These are phyloP conservation scores for Grammomys surdaster DNA, from an alignment of 2,113 vertebrate species.

Conservation along the genomic window DNA sequence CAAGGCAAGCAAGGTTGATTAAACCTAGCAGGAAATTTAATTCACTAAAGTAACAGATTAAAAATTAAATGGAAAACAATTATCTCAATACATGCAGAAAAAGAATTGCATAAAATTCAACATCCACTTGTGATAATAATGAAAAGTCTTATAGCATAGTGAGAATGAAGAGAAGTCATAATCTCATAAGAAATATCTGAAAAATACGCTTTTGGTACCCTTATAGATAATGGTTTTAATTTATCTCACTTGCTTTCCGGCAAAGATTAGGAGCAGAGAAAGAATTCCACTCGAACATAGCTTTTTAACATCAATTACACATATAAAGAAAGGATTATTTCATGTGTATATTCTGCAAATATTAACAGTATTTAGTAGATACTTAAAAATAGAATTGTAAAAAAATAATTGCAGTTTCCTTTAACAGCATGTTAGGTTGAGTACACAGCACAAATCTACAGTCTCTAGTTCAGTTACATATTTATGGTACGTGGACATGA, in stretches of 20 bases:
- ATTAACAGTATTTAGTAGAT: background rate
- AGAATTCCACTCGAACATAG: accelerated
- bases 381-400: background rate
- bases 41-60: background rate
- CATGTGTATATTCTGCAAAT: background rate
- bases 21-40: background rate
- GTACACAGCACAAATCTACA: background rate
- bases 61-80: background rate
- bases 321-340: background rate
- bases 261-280: background rate
- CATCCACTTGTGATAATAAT: background rate
- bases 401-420: background rate
- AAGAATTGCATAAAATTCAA: background rate
- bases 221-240: background rate
- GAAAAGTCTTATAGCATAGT: background rate
- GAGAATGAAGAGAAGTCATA: background rate
- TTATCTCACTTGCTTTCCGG: background rate
- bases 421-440: background rate
- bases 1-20: background rate
- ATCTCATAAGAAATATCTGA: background rate
- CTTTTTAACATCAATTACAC: background rate
- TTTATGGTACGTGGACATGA: background rate
- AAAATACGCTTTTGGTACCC: background rate
- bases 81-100: background rate
- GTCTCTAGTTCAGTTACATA: background rate